Conservation (phyloP, 2,888 invertebrate genomes). For the Stratiomys singularior region DNA sequence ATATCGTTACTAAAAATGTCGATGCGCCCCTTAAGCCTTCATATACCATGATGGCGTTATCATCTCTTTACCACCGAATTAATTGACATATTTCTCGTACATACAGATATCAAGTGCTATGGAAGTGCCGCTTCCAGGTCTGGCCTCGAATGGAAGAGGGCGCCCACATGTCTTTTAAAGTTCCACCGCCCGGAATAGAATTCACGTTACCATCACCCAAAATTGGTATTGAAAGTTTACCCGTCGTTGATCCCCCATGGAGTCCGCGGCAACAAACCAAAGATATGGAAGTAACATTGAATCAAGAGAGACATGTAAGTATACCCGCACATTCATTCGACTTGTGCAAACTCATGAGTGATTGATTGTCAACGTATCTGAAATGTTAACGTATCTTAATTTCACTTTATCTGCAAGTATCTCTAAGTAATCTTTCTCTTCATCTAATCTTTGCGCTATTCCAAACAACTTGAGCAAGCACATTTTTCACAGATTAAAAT, state of each 20-base stretch:
- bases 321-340: too few species aligned
- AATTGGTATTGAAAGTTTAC: conserved; percentile 93
- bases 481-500: too few species aligned
- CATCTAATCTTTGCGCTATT: too few species aligned
- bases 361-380: too few species aligned
- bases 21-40: neutral
- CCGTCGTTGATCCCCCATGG: conserved; percentile 99
- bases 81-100: neutral
- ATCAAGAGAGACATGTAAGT: conserved; percentile 94
- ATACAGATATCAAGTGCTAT: conserved; percentile 87
- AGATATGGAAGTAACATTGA: conserved; percentile 98
- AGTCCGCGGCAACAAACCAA: conserved; percentile 97
- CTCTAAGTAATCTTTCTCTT: too few species aligned
- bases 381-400: neutral
- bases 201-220: conserved; percentile 99
- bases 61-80: too few species aligned
- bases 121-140: conserved; percentile 97
- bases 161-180: conserved; percentile 95
- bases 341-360: too few species aligned
- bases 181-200: conserved; percentile 98
- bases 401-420: too few species aligned
- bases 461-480: too few species aligned
- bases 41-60: neutral
- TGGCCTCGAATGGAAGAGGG: conserved; percentile 99
- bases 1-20: too few species aligned